Base-by-base conservation (phyloP, 2,113 vertebrate species). In the Trochalopteron elliotii region DNA sequence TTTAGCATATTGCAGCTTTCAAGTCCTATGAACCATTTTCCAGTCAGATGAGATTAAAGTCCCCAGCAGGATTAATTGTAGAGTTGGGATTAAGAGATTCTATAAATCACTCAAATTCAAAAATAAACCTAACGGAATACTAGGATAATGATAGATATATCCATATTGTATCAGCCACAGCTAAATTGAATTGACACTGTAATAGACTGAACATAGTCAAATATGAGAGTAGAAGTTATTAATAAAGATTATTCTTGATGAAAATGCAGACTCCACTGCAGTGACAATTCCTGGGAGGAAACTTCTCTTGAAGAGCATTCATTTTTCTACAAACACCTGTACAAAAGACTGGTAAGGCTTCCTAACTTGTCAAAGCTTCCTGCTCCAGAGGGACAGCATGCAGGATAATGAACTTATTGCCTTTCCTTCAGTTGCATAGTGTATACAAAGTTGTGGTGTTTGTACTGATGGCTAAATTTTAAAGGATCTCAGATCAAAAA, bases 51-150 rank as follows among this genome's bases (percentile, higher is more conserved):
- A 94, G 74, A 98, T 93, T 95, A 89, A 83, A 95, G 88, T 67
- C 57, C 70, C 89, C 56, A 94, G 82, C 84, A 94, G 91, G 50
- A 97, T 71, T 92, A 97, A 97, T 72, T 97, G 77, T 35, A 91
- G 56, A 89, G 56, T 74, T 93, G 72, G 74, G 74, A 94, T 96
- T 97, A 97, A 94, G 89, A 93, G 85, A 96, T 96, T 95, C 94
- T 88, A 96, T 60, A 96, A 95, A 96, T 94, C 70, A 87, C 90
- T 94, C 83, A 92, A 89, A 92, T 89, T 94, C 39, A 95, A 90
- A 96, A 96, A 94, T 20, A 95, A 91, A 96, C 83, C 76, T 80
- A 68, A 71, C 17, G 91, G 68, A 94, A 67, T 60, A 89, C 47
- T 60, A 76, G 39, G 94, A 94, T 90, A 88, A 93, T 95, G 83